Percentiles rank a stretch among this genome's conserved stretches.
Evolutionary conservation across 2,113 vertebrate genomes (phyloP).

Genomic region (Hippocampus zosterae): DNA sequence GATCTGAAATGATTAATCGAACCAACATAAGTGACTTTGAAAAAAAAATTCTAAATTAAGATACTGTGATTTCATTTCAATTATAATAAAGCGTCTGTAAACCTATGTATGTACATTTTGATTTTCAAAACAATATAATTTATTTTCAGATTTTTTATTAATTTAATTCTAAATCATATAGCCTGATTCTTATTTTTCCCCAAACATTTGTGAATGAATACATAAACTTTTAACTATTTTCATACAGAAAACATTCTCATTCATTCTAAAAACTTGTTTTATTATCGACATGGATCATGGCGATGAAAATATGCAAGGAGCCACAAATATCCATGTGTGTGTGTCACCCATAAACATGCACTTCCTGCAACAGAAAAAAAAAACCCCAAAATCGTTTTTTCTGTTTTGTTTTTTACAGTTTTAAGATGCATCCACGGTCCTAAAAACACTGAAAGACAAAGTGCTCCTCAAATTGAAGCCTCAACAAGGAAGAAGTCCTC

Average conservation of each 20-base stretch:
- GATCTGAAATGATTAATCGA: neutral
- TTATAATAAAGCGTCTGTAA: too few species aligned
- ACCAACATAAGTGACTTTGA: too few species aligned
- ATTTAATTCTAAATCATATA: too few species aligned
- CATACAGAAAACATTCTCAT: too few species aligned
- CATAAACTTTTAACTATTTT: too few species aligned
- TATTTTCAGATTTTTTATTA: too few species aligned
- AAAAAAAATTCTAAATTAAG: too few species aligned
- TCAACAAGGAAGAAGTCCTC: slow-evolving; percentile 15
- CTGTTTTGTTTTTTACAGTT: slow-evolving; percentile 3
- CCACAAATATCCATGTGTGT: slow-evolving; percentile 13
- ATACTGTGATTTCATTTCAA: too few species aligned
- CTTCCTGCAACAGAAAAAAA: slow-evolving; percentile 23
- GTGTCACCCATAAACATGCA: slow-evolving; percentile 16
- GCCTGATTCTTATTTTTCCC: too few species aligned
- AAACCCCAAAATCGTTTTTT: slow-evolving; percentile 10
- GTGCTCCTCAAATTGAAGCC: slow-evolving; percentile 10
- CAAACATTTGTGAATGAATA: too few species aligned
- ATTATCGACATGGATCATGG: slow-evolving; percentile 71
- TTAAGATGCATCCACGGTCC: neutral
- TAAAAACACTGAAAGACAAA: slow-evolving; percentile 22
- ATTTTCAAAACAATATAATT: too few species aligned
- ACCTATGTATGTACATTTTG: too few species aligned
- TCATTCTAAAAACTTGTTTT: slow-evolving; percentile 66
- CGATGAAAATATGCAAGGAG: slow-evolving; percentile 32